A percentile compares a stretch with the other conserved stretches of the same genome.
Conservation (phyloP, 2,888 invertebrate species). For the Epirrita christyi region DNA sequence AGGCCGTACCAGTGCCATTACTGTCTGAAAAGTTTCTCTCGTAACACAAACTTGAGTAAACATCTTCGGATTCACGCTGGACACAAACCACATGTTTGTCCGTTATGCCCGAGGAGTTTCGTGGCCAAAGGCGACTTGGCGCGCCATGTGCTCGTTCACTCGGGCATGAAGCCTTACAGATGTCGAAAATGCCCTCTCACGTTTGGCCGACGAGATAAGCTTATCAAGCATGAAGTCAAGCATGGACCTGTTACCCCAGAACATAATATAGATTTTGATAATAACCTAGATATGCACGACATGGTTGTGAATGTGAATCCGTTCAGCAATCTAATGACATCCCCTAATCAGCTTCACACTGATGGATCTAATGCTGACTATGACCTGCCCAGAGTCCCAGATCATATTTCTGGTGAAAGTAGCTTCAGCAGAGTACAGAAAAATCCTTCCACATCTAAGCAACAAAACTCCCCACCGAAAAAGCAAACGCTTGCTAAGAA, state of each 20-base stretch:
- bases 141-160: slow-evolving; percentile 87
- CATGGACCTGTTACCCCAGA: slow-evolving; percentile 78
- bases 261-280: slow-evolving; percentile 56
- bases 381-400: slow-evolving; percentile 79
- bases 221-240: slow-evolving; percentile 87
- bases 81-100: slow-evolving; percentile 89
- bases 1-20: slow-evolving; percentile 90
- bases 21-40: slow-evolving; percentile 90
- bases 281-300: slow-evolving; percentile 73
- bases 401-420: slow-evolving; percentile 79
- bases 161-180: slow-evolving; percentile 87
- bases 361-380: slow-evolving; percentile 62
- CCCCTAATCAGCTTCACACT: slow-evolving; percentile 63
- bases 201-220: slow-evolving; percentile 88
- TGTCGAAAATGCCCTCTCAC: slow-evolving; percentile 87
- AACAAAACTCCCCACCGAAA: slow-evolving; percentile 65
- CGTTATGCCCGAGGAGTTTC: slow-evolving; percentile 89
- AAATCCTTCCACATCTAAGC: slow-evolving; percentile 60
- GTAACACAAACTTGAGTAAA: slow-evolving; percentile 91
- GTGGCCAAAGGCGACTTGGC: slow-evolving; percentile 88
- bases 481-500: slow-evolving; percentile 66
- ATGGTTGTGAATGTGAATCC: slow-evolving; percentile 87
- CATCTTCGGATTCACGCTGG: slow-evolving; percentile 90
- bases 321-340: slow-evolving; percentile 78
- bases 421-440: slow-evolving; percentile 74